These are phyloP conservation scores for Xyliphius kryptos DNA, from an alignment of 2,113 vertebrate species.

Conservation along the genomic window DNA sequence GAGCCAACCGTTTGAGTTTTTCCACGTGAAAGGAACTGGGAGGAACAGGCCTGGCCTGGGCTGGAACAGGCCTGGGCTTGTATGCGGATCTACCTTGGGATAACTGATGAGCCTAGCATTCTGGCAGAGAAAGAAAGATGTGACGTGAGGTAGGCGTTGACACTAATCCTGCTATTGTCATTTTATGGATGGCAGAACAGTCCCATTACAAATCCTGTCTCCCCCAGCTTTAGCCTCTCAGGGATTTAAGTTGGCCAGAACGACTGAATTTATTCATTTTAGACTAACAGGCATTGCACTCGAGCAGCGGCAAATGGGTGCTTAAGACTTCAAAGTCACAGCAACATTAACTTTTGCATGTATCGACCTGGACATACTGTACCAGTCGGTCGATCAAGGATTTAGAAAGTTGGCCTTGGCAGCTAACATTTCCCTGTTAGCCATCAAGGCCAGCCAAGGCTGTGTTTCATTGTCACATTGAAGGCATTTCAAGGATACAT, in stretches of 20 bases:
- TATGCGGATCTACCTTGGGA: not conserved
- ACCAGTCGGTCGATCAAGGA: slow-evolving; percentile 14
- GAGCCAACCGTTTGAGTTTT: slow-evolving; percentile 12
- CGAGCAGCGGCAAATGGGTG: not conserved
- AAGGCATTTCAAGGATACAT: slow-evolving; percentile 21
- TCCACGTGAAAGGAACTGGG: slow-evolving; percentile 1
- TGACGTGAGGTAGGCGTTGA: slow-evolving; percentile 10
- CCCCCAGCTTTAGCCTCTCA: slow-evolving; percentile 2
- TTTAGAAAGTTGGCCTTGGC: slow-evolving; percentile 26
- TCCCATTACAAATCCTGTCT: slow-evolving; percentile 25
- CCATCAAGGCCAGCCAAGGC: slow-evolving; percentile 27
- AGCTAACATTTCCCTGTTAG: not conserved
- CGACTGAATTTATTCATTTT: too few species aligned
- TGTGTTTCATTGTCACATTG: slow-evolving; percentile 18
- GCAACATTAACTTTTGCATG: slow-evolving; percentile 5
- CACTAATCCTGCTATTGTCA: slow-evolving; percentile 34
- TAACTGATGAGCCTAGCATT: slow-evolving; percentile 38
- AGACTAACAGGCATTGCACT: too few species aligned
- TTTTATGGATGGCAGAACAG: slow-evolving; percentile 23
- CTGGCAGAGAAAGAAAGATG: slow-evolving; percentile 20
- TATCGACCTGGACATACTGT: slow-evolving; percentile 12
- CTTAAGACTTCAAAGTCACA: slow-evolving; percentile 6
- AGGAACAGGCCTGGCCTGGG: too few species aligned
- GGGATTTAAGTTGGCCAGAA: slow-evolving; percentile 3
- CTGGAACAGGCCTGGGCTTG: slow-evolving; percentile 23